Base-by-base conservation (phyloP, 1,140 invertebrate species). In the Hesperophylax magnus region DNA sequence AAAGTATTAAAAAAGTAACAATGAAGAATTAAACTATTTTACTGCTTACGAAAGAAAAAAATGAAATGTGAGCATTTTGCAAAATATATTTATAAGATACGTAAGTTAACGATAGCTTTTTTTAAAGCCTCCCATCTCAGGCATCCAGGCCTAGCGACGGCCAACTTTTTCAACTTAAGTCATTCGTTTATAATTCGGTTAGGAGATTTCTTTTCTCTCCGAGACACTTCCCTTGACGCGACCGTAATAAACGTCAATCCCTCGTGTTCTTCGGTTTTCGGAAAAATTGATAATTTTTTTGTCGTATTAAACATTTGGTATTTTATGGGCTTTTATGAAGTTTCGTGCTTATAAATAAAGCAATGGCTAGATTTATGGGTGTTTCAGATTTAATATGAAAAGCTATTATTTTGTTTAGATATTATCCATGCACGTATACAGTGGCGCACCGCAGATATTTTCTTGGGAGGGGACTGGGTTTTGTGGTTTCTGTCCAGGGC, bases 171-270 rank as follows among this genome's bases (percentile, higher is more conserved):
- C n/a, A 67, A 67, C 63, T 67, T 67, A 67, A 67, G 27, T 67
- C 63, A 67, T 67, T 67, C 63, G 63, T 67, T 67, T 67, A 67
- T 17, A 67, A 31, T 67, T 67, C 31, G 27, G 63, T 67, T 67
- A 67, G 17, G 27, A 67, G 63, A 67, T 67, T 67, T 67, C 58
- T 67, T 31, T 31, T 31, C 63, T 27, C 63, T 17, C 27, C 11
- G 11, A n/a, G 31, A 22, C 63, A 31, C 63, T 67, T 27, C 31
- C 31, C 58, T 31, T 34, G 63, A 67, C 24, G 31, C 31, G 27
- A 67, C 63, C 63, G 63, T 67, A 27, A 67, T 67, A 67, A 67
- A 67, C 63, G 63, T 31, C 63, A 67, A 31, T 31, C 27, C 27
- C 31, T 67, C 27, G 63, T 31, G 63, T 39, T 67, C 17, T n/a